Evolutionary conservation across 2,888 invertebrate species (phyloP).

Genomic region (Polydrusus cervinus): DNA sequence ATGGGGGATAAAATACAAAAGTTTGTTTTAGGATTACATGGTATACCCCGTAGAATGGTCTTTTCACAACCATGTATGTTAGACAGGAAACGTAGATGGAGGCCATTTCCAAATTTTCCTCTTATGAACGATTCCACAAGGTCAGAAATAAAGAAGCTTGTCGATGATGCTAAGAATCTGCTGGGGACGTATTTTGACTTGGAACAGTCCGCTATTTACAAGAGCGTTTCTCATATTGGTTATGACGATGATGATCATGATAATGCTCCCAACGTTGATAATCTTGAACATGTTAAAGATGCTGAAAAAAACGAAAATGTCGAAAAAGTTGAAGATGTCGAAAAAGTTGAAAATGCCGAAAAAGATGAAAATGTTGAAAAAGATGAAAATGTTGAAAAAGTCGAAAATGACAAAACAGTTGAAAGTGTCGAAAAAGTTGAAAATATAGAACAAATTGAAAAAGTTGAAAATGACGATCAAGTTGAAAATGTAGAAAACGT

Average conservation of each 20-base stretch:
- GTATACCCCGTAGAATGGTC: constrained; percentile 72
- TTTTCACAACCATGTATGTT: constrained; percentile 76
- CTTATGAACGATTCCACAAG: constrained; percentile 52
- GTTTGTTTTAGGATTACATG: constrained; percentile 70
- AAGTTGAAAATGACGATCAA: neutral
- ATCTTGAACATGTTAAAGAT: neutral
- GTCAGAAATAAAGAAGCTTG: constrained; percentile 45
- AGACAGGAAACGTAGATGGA: constrained; percentile 71
- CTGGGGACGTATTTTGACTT: neutral
- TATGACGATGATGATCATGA: neutral
- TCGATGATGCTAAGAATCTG: constrained; percentile 1
- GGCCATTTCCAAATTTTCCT: constrained; percentile 66
- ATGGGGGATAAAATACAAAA: neutral
- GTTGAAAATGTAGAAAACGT: neutral
- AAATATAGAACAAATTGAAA: too few species aligned
- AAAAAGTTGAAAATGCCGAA: neutral
- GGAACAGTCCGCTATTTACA: neutral
- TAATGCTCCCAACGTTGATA: neutral
- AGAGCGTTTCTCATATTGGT: too few species aligned
- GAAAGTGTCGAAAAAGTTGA: neutral
- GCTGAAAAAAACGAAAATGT: neutral
- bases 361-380: neutral
- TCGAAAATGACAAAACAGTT: neutral
- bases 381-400: neutral
- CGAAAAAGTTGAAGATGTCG: neutral